A percentile compares a stretch with the other conserved stretches of the same genome.
These are phyloP conservation scores for Lacerta bilineata DNA, from an alignment of 2,797 vertebrate genomes.

Conservation along the genomic window DNA sequence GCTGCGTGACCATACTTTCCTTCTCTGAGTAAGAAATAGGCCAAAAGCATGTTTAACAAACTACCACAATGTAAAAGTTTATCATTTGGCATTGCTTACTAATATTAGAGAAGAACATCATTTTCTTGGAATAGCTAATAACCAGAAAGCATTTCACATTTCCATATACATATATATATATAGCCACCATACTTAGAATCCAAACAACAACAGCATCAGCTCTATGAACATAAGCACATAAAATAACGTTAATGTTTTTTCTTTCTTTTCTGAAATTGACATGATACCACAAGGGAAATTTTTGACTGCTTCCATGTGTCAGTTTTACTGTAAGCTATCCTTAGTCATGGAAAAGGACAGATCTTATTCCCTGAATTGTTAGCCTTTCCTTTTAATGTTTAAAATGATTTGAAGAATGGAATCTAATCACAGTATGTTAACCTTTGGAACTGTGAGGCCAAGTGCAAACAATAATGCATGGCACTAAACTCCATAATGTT, in stretches of 20 bases:
- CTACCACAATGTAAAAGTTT: constrained; percentile 36
- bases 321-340: constrained; percentile 31
- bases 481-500: neutral
- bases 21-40: constrained; percentile 81
- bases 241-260: neutral
- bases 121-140: constrained; percentile 16
- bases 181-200: neutral
- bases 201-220: neutral
- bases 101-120: constrained; percentile 20
- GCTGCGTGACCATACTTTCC: constrained; percentile 96
- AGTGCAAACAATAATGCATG: neutral
- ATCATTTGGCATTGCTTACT: constrained; percentile 2
- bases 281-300: neutral
- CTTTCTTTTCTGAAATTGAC: neutral
- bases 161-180: constrained; percentile 5
- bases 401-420: constrained; percentile 27
- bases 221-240: neutral
- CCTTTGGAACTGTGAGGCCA: neutral
- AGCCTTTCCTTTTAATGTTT: constrained; percentile 6
- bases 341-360: constrained; percentile 1
- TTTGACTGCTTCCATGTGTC: neutral
- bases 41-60: constrained; percentile 40
- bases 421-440: neutral
- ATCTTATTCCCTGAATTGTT: neutral
- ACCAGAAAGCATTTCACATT: neutral